Evolutionary conservation across 2,888 invertebrate species (phyloP).

Genomic region (Dilophus febrilis): DNA sequence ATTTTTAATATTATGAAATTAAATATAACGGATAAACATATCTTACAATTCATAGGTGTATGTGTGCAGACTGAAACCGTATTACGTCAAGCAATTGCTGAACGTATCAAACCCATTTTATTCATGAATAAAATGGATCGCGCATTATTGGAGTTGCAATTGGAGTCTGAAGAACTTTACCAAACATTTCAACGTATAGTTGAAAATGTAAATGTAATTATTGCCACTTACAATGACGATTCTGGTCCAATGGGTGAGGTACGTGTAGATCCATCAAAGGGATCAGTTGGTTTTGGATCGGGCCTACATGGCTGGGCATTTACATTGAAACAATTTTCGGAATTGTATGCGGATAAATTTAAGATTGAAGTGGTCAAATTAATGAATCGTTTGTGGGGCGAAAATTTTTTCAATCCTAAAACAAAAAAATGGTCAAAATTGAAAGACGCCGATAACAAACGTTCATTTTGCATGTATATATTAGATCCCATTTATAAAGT

Average conservation of each 20-base stretch:
- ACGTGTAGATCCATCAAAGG: slow-evolving; percentile 92
- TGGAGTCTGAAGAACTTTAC: slow-evolving; percentile 92
- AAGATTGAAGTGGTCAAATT: slow-evolving; percentile 92
- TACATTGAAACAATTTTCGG: slow-evolving; percentile 97
- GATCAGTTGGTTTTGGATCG: slow-evolving; percentile 98
- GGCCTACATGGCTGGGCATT: slow-evolving; percentile 99
- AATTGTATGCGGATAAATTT: slow-evolving; percentile 98
- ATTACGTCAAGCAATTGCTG: slow-evolving; percentile 97
- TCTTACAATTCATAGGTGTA: slow-evolving; percentile 60
- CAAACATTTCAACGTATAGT: slow-evolving; percentile 99
- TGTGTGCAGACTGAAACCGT: slow-evolving; percentile 99
- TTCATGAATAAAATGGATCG: slow-evolving; percentile 99
- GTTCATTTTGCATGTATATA: slow-evolving; percentile 98
- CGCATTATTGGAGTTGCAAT: slow-evolving; percentile 89
- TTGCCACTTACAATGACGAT: slow-evolving; percentile 96
- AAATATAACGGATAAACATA: too few relatives aligned
- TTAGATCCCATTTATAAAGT: slow-evolving; percentile 98
- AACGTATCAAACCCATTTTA: slow-evolving; percentile 98
- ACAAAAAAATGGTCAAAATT: slow-evolving; percentile 97
- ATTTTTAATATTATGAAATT: too few relatives aligned
- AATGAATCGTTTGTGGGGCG: slow-evolving; percentile 97
- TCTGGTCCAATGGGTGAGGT: slow-evolving; percentile 99
- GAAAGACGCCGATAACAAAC: slow-evolving; percentile 79
- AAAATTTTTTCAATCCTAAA: slow-evolving; percentile 94
- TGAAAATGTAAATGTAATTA: slow-evolving; percentile 99